Base-by-base conservation (phyloP, 2,797 vertebrate genomes). In the Allobates femoralis region DNA sequence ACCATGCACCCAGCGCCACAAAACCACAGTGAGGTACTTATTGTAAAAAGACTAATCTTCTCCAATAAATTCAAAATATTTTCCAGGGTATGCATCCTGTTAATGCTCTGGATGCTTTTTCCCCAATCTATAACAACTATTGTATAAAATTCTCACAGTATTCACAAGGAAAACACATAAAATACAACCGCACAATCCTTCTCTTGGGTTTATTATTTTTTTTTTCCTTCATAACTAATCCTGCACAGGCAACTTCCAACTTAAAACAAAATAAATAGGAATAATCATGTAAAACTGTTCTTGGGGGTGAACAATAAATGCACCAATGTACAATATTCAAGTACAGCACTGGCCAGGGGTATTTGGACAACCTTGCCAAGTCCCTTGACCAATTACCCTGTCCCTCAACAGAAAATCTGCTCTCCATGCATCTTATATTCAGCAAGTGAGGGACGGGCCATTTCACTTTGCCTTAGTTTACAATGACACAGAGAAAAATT, bases 191-290 rank as follows among this genome's bases (percentile, higher is more conserved):
- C 62, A 78, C 19, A 56, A 30, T 55, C 62, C 73, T 81, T 85
- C 83, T 78, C 60, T 46, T 51, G 30, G 41, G 94, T 89, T 95
- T 95, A 94, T 95, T 95, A 56, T 76, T 92, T 46, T 92, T 46
- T 46, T 46, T 74, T 94, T 91, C 95, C 93, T 95, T 96, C 94
- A 93, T 96, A 94, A 95, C 93, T 96, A 97, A 96, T 94, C 94
- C 94, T 90, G 96, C 94, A 95, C 94, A 94, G 94, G 95, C 96
- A 94, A 94, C 95, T 95, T 94, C 95, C 95, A 96, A 96, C 95
- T 96, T 97, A 97, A 97, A 96, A 96, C 97, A 97, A 99, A 98
- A 99, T 98, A 99, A 98, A 96, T 94, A 98, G 96, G 96, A 95
- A 96, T 95, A 97, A 95, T 94, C 94, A 97, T 97, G 96, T 96